Evolutionary conservation across 2,888 invertebrate genomes (phyloP).

Genomic region (Morpho helenor): DNA sequence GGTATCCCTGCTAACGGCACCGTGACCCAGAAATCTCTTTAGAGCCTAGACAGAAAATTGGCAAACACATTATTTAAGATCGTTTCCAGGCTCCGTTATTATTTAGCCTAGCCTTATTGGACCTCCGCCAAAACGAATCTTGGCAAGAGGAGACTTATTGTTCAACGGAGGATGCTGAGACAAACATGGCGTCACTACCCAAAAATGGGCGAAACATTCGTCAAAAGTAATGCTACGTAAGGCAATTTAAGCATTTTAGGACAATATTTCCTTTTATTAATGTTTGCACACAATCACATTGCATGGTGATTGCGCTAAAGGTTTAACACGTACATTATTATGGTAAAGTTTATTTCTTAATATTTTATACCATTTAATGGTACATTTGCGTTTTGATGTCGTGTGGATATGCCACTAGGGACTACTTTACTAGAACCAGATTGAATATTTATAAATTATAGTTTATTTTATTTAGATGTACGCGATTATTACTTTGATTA

Average conservation of each 20-base stretch:
- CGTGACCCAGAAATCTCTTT: constrained; percentile 5
- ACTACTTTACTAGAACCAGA: no score
- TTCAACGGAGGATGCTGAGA: constrained; percentile 18
- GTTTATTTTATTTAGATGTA: no score
- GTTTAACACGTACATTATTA: no score
- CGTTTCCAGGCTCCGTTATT: constrained; percentile 20
- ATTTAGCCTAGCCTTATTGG: constrained; percentile 26
- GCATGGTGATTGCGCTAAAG: no score
- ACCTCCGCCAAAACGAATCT: constrained; percentile 25
- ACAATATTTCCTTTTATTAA: background rate
- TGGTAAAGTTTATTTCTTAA: no score
- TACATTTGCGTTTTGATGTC: no score
- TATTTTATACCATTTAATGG: no score
- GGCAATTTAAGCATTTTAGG: background rate
- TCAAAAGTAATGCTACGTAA: background rate
- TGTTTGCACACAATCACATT: no score
- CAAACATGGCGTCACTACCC: constrained; percentile 2
- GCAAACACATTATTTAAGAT: constrained; percentile 18
- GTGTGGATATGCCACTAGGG: no score
- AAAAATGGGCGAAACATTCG: background rate
- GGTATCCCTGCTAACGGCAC: background rate
- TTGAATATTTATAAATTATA: no score
- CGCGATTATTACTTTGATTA: no score
- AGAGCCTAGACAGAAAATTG: constrained; percentile 26
- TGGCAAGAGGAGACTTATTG: constrained; percentile 22